A percentile compares a stretch with the other conserved stretches of the same genome.
Evolutionary conservation across 53 echinoderm and acorn worm genomes (phyloP).

Genomic region (Mesocentrotus franciscanus): DNA sequence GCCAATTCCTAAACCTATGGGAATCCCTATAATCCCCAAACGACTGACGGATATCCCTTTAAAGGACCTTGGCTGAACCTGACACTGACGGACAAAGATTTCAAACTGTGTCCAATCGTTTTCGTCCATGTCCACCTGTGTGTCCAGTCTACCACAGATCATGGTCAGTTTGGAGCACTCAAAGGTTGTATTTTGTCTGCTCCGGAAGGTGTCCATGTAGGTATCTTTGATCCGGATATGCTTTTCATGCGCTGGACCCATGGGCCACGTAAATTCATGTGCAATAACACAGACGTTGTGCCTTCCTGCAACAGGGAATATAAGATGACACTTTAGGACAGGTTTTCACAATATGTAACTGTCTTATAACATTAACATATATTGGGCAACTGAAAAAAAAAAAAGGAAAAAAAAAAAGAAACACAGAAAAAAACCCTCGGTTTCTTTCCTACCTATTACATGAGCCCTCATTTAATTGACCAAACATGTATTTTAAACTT

Average conservation of each 20-base stretch:
- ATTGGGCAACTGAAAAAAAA: too few relatives aligned
- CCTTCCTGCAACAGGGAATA: not conserved
- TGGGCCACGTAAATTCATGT: constrained; percentile 51
- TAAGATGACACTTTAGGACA: not conserved
- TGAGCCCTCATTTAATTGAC: too few relatives aligned
- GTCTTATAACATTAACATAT: too few relatives aligned
- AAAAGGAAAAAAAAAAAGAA: too few relatives aligned
- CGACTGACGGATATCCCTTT: too few relatives aligned
- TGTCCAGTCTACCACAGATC: constrained; percentile 42
- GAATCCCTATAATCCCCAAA: too few relatives aligned
- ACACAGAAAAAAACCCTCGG: too few relatives aligned
- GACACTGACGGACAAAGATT: not conserved
- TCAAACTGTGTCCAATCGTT: not conserved
- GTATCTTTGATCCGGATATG: not conserved
- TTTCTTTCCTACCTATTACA: too few relatives aligned
- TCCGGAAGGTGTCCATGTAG: constrained; percentile 7
- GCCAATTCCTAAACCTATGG: too few relatives aligned
- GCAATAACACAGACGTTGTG: constrained; percentile 44
- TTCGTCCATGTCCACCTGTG: not conserved
- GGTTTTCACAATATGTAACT: too few relatives aligned
- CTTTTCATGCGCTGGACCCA: not conserved
- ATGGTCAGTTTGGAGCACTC: constrained; percentile 32
- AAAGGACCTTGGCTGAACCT: not conserved
- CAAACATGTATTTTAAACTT: too few relatives aligned
- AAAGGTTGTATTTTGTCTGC: constrained; percentile 22